phyloP scores from a whole-genome alignment of 2,113 vertebrate genomes.

The Parotia lawesii region DNA sequence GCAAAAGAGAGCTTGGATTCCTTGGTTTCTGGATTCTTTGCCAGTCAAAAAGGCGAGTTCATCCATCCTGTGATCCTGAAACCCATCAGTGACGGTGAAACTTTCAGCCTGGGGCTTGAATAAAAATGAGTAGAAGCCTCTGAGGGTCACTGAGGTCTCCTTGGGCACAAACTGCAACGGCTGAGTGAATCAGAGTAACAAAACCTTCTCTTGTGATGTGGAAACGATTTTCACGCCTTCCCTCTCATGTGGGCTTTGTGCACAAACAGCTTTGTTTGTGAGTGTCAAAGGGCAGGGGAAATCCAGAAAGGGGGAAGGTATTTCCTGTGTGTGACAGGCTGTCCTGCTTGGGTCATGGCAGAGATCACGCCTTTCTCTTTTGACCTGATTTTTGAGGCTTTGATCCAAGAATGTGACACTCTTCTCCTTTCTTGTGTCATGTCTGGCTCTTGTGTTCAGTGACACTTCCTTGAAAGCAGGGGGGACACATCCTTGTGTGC shows the following conservation, averaged over 20 bases:
- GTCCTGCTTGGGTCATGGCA: neutral
- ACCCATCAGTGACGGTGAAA: neutral
- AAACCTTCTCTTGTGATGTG: neutral
- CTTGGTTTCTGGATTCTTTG: neutral
- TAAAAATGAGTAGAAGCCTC: neutral
- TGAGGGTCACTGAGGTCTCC: neutral
- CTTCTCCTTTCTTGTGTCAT: neutral
- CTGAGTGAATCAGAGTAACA: neutral
- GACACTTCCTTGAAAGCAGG: neutral
- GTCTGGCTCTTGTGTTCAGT: neutral
- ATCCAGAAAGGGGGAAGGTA: neutral
- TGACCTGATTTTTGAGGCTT: neutral
- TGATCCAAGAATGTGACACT: neutral
- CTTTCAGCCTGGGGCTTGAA: neutral
- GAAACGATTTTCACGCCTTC: neutral
- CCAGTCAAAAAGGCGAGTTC: neutral
- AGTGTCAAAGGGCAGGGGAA: constrained; percentile 17
- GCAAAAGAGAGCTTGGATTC: neutral
- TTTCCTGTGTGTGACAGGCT: constrained; percentile 34
- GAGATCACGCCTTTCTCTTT: neutral
- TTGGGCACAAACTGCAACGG: neutral
- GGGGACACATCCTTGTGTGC: neutral
- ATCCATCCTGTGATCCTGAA: neutral
- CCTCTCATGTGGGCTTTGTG: neutral
- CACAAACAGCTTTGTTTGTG: constrained; percentile 8